These are phyloP conservation scores for Auanema sp. DNA, from an alignment of 2,888 invertebrate species.

Conservation along the genomic window DNA sequence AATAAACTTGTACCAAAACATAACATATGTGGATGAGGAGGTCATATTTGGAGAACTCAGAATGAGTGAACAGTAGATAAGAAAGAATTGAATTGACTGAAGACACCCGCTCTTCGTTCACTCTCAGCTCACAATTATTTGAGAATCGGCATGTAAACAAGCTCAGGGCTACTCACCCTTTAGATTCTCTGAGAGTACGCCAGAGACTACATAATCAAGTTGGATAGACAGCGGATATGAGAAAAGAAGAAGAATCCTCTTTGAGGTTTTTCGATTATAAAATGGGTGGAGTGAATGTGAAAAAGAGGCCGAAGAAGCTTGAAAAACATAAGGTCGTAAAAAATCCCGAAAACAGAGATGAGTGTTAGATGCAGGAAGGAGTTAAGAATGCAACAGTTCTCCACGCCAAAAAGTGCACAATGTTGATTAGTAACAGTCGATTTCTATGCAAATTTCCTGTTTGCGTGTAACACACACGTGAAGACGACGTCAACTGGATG, in stretches of 20 bases:
- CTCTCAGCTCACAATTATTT: conserved; percentile 16
- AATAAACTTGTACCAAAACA: background rate
- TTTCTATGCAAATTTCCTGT: too few species aligned
- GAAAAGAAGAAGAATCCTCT: conserved; percentile 1
- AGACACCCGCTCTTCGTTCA: conserved; percentile 6
- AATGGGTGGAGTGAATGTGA: background rate
- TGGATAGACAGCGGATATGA: conserved; percentile 2
- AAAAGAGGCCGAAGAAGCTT: background rate
- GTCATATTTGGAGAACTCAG: conserved; percentile 9
- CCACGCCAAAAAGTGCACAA: too few species aligned
- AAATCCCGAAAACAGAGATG: too few species aligned
- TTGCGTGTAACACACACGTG: too few species aligned
- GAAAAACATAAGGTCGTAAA: too few species aligned
- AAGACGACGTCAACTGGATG: too few species aligned
- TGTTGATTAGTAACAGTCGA: too few species aligned
- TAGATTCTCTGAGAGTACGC: too few species aligned
- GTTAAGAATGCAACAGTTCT: too few species aligned
- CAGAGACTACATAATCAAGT: background rate
- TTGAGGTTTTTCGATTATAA: background rate
- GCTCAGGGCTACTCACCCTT: background rate
- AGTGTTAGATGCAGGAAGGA: too few species aligned
- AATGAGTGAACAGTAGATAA: background rate
- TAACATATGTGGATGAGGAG: background rate
- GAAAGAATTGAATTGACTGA: background rate
- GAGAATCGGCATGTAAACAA: conserved; percentile 20